These are phyloP conservation scores for Pandemis heparana DNA, from an alignment of 2,888 invertebrate species.

Conservation along the genomic window DNA sequence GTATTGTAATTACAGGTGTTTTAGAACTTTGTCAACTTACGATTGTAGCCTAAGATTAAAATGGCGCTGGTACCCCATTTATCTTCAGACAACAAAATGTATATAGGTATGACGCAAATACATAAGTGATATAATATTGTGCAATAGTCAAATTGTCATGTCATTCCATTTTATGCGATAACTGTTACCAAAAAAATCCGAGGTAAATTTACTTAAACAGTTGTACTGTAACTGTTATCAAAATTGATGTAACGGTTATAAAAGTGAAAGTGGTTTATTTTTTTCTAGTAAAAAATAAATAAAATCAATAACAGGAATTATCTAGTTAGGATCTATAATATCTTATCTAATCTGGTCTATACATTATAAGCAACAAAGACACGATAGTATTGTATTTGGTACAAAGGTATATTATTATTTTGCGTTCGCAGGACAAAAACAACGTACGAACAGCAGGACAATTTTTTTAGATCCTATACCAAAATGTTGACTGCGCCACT, in stretches of 20 bases:
- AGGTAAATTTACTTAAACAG: neutral
- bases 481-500: too few relatives aligned
- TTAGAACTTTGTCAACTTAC: neutral
- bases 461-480: too few relatives aligned
- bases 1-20: neutral
- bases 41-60: neutral
- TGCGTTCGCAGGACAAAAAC: too few relatives aligned
- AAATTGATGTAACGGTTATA: neutral
- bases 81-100: neutral
- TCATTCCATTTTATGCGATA: neutral
- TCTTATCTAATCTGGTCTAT: neutral
- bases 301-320: neutral
- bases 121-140: neutral
- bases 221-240: neutral
- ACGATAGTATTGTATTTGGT: too few relatives aligned
- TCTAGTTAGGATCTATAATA: neutral
- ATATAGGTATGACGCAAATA: constrained; percentile 8
- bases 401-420: too few relatives aligned
- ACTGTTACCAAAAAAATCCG: neutral
- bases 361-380: neutral
- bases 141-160: neutral
- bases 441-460: too few relatives aligned
- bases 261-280: neutral
- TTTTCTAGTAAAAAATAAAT: neutral
- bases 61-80: neutral